These are phyloP conservation scores for Varanus salvator DNA, from an alignment of 2,113 vertebrate species.

Conservation along the genomic window DNA sequence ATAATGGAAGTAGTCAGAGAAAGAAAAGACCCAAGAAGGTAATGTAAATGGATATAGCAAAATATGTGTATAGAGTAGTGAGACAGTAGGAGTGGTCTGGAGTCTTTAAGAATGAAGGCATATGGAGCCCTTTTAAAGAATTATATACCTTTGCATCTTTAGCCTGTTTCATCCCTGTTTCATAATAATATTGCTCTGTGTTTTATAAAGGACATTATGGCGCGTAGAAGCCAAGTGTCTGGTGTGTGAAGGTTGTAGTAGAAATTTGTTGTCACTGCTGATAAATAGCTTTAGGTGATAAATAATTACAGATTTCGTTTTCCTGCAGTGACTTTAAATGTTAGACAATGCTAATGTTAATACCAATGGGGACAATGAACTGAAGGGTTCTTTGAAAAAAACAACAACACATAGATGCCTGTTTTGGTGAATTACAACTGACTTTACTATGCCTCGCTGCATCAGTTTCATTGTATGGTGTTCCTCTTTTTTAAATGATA, in stretches of 20 bases:
- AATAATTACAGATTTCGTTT: background rate
- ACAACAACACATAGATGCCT: background rate
- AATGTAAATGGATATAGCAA: conserved; percentile 43
- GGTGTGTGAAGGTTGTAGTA: background rate
- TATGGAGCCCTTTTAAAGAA: background rate
- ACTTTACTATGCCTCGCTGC: background rate
- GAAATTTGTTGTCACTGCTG: background rate
- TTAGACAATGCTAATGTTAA: background rate
- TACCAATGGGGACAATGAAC: background rate
- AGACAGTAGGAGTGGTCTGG: conserved; percentile 12
- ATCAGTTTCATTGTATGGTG: background rate
- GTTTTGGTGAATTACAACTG: background rate
- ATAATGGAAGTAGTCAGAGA: conserved; percentile 86
- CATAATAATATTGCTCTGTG: background rate
- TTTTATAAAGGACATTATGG: background rate
- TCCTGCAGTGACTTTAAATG: background rate
- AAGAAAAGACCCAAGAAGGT: conserved; percentile 94
- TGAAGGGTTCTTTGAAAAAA: background rate
- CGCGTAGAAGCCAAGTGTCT: conserved; percentile 26
- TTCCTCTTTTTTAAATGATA: conserved; percentile 34
- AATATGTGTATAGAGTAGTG: background rate
- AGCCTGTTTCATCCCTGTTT: background rate
- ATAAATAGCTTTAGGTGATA: background rate
- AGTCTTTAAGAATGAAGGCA: conserved; percentile 6
- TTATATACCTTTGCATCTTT: background rate